Percentiles rank a stretch among this genome's conserved stretches.
phyloP scores from a whole-genome alignment of 2,797 vertebrate species.

The Malacoctenus gilli region DNA sequence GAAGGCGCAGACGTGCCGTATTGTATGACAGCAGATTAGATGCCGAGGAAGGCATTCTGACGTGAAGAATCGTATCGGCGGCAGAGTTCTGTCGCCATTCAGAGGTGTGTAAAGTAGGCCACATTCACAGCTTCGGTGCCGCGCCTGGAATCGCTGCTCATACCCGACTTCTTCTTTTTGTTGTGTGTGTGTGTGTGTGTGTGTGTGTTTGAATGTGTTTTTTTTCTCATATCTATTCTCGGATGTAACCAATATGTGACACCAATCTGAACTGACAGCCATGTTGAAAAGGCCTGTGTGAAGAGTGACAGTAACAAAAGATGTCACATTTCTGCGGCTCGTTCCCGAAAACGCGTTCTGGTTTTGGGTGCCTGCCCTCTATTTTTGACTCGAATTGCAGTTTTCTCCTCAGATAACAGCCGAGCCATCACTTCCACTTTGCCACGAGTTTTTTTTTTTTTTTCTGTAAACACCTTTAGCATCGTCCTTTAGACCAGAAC shows the following conservation, averaged over 20 bases:
- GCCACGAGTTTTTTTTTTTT: neutral
- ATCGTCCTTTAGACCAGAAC: constrained; percentile 13
- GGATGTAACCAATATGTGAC: constrained; percentile 49
- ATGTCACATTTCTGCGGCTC: constrained; percentile 47
- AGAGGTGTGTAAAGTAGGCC: constrained; percentile 25
- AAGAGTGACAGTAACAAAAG: constrained; percentile 48
- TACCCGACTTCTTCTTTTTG: constrained; percentile 15
- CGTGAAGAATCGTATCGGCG: constrained; percentile 12
- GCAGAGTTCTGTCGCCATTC: neutral
- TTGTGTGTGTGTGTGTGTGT: constrained; percentile 13
- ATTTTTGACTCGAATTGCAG: constrained; percentile 49
- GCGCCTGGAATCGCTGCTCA: constrained; percentile 15
- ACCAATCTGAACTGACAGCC: constrained; percentile 49
- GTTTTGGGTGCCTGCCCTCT: constrained; percentile 44
- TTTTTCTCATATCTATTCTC: constrained; percentile 53
- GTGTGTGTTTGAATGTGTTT: constrained; percentile 14
- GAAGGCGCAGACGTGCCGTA: neutral
- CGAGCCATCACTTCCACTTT: constrained; percentile 16
- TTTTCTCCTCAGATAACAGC: constrained; percentile 39
- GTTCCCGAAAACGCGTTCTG: constrained; percentile 40
- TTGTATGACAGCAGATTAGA: constrained; percentile 11
- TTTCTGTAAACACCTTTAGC: neutral
- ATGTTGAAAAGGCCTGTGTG: constrained; percentile 40
- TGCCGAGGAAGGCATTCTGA: neutral
- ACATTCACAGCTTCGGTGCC: constrained; percentile 18